Conservation (phyloP, 2,113 vertebrate genomes). For the Rhipidura dahli region DNA sequence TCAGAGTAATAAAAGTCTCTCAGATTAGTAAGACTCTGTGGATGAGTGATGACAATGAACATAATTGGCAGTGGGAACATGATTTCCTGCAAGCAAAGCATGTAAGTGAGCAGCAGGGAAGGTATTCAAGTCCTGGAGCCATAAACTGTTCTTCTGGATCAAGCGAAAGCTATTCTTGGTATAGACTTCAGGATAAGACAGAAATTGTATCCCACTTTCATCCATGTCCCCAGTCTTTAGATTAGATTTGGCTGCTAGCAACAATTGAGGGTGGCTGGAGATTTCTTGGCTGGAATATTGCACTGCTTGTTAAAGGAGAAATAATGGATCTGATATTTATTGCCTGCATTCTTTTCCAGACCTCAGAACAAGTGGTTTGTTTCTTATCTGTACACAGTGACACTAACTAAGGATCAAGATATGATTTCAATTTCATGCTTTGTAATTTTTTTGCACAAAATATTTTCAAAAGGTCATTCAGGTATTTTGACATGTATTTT, state of each 20-base stretch:
- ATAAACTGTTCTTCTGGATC: background rate
- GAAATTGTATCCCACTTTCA: background rate
- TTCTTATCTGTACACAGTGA: background rate
- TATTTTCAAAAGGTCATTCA: slow-evolving; percentile 9
- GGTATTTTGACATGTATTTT: slow-evolving; percentile 6
- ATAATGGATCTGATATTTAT: background rate
- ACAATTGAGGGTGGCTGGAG: background rate
- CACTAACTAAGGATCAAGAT: background rate
- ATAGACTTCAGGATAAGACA: background rate
- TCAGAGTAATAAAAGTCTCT: background rate
- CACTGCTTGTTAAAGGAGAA: background rate
- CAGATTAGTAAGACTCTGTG: background rate
- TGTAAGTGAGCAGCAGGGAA: slow-evolving; percentile 9
- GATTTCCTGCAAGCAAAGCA: slow-evolving; percentile 15
- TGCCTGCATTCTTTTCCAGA: background rate
- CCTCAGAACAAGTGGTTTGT: background rate
- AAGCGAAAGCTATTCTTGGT: slow-evolving; percentile 10
- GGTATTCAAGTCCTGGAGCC: background rate
- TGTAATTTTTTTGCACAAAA: background rate
- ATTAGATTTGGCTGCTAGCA: slow-evolving; percentile 16
- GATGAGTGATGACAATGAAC: slow-evolving; percentile 22
- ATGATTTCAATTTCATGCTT: background rate
- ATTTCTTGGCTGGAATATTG: background rate
- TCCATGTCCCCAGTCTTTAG: background rate
- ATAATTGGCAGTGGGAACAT: background rate